Evolutionary conservation across 1,140 invertebrate genomes (phyloP).

Genomic region (Uloborus diversus): DNA sequence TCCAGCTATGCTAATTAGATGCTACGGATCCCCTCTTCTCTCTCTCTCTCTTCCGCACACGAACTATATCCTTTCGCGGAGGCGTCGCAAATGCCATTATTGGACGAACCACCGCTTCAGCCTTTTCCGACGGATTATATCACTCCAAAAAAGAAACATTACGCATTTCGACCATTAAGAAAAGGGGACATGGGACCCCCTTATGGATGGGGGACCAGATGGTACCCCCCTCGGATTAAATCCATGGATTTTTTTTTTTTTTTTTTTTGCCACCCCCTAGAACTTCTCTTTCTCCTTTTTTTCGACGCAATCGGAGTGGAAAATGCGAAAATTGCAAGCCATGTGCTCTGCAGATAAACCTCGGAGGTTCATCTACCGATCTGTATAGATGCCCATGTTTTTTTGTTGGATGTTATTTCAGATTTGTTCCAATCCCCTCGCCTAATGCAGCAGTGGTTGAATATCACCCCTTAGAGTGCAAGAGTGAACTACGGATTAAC

Average conservation of each 20-base stretch:
- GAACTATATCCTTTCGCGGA: constrained; percentile 23
- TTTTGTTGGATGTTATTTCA: background rate
- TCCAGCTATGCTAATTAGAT: constrained; percentile 44
- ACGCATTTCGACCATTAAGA: constrained; percentile 6
- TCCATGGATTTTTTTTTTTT: constrained; percentile 7
- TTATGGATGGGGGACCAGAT: constrained; percentile 11
- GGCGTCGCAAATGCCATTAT: constrained; percentile 49
- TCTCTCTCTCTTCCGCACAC: background rate
- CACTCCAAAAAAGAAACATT: constrained; percentile 28
- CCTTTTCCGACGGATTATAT: constrained; percentile 39
- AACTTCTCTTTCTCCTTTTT: background rate
- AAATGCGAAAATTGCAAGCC: constrained; percentile 44
- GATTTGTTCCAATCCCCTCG: background rate
- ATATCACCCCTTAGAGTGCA: background rate
- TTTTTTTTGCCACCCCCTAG: background rate
- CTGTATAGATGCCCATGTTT: background rate
- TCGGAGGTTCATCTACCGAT: constrained; percentile 9
- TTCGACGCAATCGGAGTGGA: constrained; percentile 21
- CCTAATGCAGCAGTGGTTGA: background rate
- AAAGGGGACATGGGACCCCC: background rate
- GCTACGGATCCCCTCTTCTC: constrained; percentile 19
- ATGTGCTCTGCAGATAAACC: background rate
- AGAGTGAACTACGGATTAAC: no score
- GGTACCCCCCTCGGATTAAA: background rate
- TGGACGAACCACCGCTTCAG: constrained; percentile 15